Base-by-base conservation (phyloP, 37 sponge, comb jelly and placozoan genomes). In the Sycon ciliatum region DNA sequence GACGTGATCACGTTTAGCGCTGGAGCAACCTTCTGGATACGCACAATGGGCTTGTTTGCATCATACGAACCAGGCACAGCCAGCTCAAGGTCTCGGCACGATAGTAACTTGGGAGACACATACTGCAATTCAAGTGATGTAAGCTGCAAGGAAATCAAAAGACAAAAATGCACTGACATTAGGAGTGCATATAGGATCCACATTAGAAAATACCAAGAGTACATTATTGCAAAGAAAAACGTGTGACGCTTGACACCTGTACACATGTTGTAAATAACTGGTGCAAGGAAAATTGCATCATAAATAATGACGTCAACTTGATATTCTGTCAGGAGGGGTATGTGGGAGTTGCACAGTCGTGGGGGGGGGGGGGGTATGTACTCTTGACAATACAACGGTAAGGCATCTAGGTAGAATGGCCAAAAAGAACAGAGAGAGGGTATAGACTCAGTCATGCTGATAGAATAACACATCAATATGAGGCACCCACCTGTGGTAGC, bases 51-150 rank as follows among this genome's bases (percentile, higher is more conserved):
- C 38, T 87, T 72, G 71, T 83, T 78, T 11, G 98, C 92, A 18
- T 91, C 87, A 56, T 95, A 95, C 11, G 92, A 88, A 0, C 92
- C 98, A 18, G 98, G 98, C 1, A 95, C 92, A 36, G 92, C 92
- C 34, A 91, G 65, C 67, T 88, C 92, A 69, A 91, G 76, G 72
- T 91, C 86, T 39, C 82, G 35, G 34, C 89, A 88, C 7, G 31
- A 71, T 56, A 90, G 76, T 16, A 95, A 78, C 34, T 85, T 85
- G 30, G 92, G 92, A 65, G 98, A 95, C 34, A 88, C 92, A 77
- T 88, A 88, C 79, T 95, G 89, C 32, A 95, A 75, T 62, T 91
- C 88, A 16, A 95, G 78, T n/a, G 92, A 83, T 22, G 85, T 88
- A 65, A 93, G 73, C 86, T 79, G 36, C 0, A 32, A 62, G 53